Conservation (phyloP, 2,113 vertebrate genomes). For the Probosciger aterrimus region DNA sequence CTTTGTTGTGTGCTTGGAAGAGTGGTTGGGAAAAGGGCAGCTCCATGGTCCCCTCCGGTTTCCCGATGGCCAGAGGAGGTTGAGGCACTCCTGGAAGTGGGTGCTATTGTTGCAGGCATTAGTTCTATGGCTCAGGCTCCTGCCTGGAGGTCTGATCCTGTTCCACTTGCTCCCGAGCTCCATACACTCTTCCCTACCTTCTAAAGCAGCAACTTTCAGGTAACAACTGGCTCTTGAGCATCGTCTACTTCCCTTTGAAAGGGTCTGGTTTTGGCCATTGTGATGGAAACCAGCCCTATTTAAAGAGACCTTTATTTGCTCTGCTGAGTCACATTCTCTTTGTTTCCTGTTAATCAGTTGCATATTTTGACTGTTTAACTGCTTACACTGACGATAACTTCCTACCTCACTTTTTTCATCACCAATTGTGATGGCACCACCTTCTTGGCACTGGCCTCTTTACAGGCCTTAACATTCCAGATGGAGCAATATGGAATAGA, state of each 20-base stretch:
- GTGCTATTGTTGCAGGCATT: background rate
- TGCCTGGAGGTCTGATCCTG: background rate
- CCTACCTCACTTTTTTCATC: background rate
- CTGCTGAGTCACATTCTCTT: constrained; percentile 41
- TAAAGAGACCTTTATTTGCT: background rate
- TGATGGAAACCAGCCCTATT: background rate
- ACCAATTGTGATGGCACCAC: background rate
- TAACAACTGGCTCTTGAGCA: background rate
- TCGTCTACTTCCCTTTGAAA: background rate
- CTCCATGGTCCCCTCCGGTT: background rate
- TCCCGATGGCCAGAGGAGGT: fast-evolving
- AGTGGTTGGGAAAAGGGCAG: background rate
- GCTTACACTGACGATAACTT: background rate
- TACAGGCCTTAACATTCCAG: background rate
- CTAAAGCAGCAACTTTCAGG: background rate
- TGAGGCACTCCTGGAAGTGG: background rate
- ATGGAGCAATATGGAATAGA: background rate
- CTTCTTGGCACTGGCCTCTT: background rate
- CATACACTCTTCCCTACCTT: background rate
- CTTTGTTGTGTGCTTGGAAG: background rate
- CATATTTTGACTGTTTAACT: background rate
- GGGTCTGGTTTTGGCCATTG: background rate
- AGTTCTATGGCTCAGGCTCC: background rate
- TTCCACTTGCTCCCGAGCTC: background rate
- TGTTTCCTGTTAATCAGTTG: constrained; percentile 44